phyloP scores from a whole-genome alignment of 2,113 vertebrate genomes.

The Saccopteryx bilineata region DNA sequence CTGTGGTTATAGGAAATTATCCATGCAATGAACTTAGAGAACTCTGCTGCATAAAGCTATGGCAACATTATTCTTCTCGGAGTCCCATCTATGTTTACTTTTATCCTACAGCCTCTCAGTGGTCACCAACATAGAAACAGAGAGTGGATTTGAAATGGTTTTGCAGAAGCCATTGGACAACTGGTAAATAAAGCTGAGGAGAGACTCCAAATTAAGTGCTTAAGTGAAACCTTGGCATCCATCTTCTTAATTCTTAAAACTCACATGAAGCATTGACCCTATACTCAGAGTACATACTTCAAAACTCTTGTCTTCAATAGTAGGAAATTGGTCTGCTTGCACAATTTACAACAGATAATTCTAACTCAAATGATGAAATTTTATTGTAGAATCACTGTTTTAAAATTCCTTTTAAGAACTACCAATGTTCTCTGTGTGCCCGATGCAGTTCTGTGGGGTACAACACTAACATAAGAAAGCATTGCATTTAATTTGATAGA shows the following conservation, averaged over 20 bases:
- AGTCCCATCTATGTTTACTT: conserved; percentile 30
- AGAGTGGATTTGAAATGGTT: neutral
- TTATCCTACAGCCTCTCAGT: neutral
- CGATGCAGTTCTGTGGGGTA: neutral
- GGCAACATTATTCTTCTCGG: conserved; percentile 19
- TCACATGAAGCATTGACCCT: neutral
- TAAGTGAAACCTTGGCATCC: neutral
- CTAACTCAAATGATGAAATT: conserved; percentile 32
- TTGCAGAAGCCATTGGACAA: neutral
- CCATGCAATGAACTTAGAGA: conserved; percentile 66
- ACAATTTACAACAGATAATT: neutral
- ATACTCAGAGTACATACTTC: neutral
- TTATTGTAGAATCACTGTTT: neutral
- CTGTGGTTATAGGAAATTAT: conserved; percentile 73
- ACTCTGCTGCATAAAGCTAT: conserved; percentile 46
- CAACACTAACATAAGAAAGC: neutral
- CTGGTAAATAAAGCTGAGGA: neutral
- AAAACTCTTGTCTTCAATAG: neutral
- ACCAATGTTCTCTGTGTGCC: neutral
- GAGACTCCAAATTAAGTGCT: neutral
- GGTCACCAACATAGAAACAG: conserved; percentile 19
- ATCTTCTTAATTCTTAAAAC: neutral
- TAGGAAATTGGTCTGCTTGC: neutral
- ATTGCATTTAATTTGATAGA: conserved; percentile 8
- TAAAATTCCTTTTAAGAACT: neutral